Evolutionary conservation across 2,797 vertebrate species (phyloP).

Genomic region (Pantherophis vulpinus): DNA sequence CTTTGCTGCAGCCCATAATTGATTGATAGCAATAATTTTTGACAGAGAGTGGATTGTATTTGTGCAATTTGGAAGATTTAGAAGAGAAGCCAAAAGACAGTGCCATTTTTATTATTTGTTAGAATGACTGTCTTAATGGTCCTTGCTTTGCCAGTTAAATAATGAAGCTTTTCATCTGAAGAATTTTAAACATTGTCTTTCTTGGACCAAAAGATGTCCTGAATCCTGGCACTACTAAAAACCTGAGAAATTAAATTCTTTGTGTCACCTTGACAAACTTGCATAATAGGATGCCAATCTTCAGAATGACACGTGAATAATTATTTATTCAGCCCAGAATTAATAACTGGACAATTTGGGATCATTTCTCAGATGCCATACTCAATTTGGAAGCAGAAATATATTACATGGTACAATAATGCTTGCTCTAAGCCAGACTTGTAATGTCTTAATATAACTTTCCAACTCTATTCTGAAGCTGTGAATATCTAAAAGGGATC

Average conservation of each 20-base stretch:
- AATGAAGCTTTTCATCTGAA: constrained; percentile 15
- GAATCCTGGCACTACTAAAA: neutral
- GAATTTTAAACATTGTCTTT: constrained; percentile 15
- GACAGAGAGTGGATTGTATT: constrained; percentile 21
- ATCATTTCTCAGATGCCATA: neutral
- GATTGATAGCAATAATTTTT: constrained; percentile 38
- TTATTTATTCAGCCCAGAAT: neutral
- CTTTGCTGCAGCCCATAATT: constrained; percentile 28
- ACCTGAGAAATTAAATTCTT: constrained; percentile 1
- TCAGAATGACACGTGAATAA: neutral
- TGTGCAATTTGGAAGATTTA: constrained; percentile 13
- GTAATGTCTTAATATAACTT: neutral
- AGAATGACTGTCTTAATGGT: neutral
- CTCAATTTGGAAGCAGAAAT: neutral
- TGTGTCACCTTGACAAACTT: neutral
- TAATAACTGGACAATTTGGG: neutral
- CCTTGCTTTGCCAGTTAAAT: constrained; percentile 15
- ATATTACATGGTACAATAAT: neutral
- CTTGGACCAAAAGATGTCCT: neutral
- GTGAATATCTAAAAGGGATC: neutral
- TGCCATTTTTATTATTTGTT: neutral
- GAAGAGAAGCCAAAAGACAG: constrained; percentile 17
- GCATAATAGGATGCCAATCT: neutral
- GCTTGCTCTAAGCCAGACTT: neutral
- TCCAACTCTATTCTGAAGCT: neutral